These are phyloP conservation scores for Empis stercorea DNA, from an alignment of 2,888 invertebrate genomes.

Conservation along the genomic window DNA sequence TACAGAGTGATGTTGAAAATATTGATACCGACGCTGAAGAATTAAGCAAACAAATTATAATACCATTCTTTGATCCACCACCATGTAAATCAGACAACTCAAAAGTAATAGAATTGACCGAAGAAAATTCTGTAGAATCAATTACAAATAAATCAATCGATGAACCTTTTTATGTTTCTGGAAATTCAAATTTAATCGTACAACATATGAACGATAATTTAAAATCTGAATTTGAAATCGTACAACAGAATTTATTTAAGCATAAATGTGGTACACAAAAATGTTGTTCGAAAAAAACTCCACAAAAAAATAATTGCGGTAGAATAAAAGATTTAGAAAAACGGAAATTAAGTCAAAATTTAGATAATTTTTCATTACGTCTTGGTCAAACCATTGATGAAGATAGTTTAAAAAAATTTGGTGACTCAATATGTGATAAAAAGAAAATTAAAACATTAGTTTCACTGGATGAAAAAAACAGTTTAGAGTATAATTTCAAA, in stretches of 20 bases:
- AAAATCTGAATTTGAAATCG: slow-evolving; percentile 24
- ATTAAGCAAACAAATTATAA: slow-evolving; percentile 19
- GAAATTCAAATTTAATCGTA: slow-evolving; percentile 33
- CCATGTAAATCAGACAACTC: slow-evolving; percentile 2
- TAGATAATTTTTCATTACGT: slow-evolving; percentile 36
- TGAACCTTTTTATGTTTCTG: slow-evolving; percentile 20
- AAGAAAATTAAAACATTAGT: slow-evolving; percentile 3
- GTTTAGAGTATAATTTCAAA: slow-evolving; percentile 19
- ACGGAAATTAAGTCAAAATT: slow-evolving; percentile 36
- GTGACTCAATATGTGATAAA: slow-evolving; percentile 11
- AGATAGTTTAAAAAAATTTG: slow-evolving; percentile 21
- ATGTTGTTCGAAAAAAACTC: slow-evolving; percentile 5
- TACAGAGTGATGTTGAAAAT: slow-evolving; percentile 33
- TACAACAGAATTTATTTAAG: background rate
- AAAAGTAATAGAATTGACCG: background rate
- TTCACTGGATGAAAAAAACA: slow-evolving; percentile 21
- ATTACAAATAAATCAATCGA: background rate
- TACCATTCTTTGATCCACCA: slow-evolving; percentile 27
- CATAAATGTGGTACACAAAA: background rate
- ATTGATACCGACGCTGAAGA: slow-evolving; percentile 34
- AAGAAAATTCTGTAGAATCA: no score
- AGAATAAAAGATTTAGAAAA: slow-evolving; percentile 30
- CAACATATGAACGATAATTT: slow-evolving; percentile 34
- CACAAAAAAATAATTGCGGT: slow-evolving; percentile 24
- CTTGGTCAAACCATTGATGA: slow-evolving; percentile 26